Evolutionary conservation across 1,140 invertebrate genomes (phyloP), one percentile per base, ranked within the genome.

Genomic region (Brachionus paranguensis): DNA sequence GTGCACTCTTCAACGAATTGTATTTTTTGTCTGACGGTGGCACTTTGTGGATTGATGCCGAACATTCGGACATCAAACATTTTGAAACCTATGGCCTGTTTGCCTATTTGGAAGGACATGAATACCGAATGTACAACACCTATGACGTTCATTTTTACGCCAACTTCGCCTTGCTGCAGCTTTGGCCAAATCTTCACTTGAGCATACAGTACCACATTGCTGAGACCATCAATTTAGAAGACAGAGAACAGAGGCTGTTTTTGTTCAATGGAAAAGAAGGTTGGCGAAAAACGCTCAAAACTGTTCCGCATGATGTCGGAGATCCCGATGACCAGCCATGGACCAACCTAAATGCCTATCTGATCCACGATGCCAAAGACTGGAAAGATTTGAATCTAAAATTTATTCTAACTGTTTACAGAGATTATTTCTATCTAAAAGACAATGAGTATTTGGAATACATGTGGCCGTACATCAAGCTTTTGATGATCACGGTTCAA

Each of bases 61-160:
- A 76, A 33, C 86, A 86, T 41, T 85, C 85, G 27, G 79, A 83
- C 5, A 79, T 76, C 7, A 55, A 85, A 12, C 85, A 86, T 70
- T 17, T 91, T 17, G 83, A 87, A 79, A 86, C 89, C 47, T 90
- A 87, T 85, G 88, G 90, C 64, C 87, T 88, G 86, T 91, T 91
- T 86, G 90, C 87, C 43, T 91, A 91, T 85, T 86, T 91, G 20
- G 90, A 91, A 88, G 90, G 90, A 89, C 95, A 96, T 87, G 95
- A 97, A 88, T 97, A 97, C 88, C 91, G 94, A 86, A 97, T 97
- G 95, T 95, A 95, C 87, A 97, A 96, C 87, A 96, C 95, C 0
- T 97, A 97, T 88, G 95, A 98, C 90, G 96, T 98, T 17, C 95
- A 97, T 90, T 96, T 96, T 89, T 97, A 97, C 89, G 95, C 96